Base-by-base conservation (phyloP, 2,113 vertebrate species). In the Rhineura floridana region DNA sequence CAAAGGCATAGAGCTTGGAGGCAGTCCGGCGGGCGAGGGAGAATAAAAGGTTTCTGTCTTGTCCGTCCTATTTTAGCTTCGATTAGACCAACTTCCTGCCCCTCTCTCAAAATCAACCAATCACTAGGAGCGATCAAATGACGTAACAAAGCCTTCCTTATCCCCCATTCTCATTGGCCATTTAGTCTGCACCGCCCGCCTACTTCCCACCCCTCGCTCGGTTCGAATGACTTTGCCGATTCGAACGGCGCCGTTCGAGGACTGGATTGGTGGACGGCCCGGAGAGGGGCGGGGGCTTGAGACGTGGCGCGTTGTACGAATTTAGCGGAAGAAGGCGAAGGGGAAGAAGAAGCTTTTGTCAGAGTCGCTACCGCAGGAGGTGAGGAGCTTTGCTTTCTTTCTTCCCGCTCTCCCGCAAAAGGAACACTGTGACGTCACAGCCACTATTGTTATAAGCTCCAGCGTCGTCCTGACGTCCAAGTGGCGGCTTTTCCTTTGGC, bases 191-290 rank as follows among this genome's bases (percentile, higher is more conserved):
- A 17, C 3, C n/a, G 25, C 48, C 8, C 33, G 62, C 39, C n/a
- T 1, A 1, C 15, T 48, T 4, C 5, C n/a, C 4, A 0, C 52
- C 7, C 2, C 42, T 12, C 8, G 3, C 33, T 9, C n/a, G 17
- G n/a, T 80, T 59, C 15, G 39, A 70, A 6, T 36, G n/a, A 5
- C 36, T 19, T 50, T 19, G 36, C 2, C 9, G 36, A 69, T 42
- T 69, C 76, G 63, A 85, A 85, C 28, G 8, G 62, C 1, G 3
- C 46, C 39, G 11, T 19, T 30, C 6, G 8, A 77, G 19, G 42
- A 55, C 44, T 17, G 63, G 85, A 86, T 79, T 69, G 76, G 63
- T 33, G 39, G 36, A 30, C 36, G 28, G 25, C 62, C 13, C 1
- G 65, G 4, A 0, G 7, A 9, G 76, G 63, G 76, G 85, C 62